These are phyloP conservation scores for Nothobranchius furzeri DNA, from an alignment of 2,113 vertebrate genomes.

Conservation along the genomic window DNA sequence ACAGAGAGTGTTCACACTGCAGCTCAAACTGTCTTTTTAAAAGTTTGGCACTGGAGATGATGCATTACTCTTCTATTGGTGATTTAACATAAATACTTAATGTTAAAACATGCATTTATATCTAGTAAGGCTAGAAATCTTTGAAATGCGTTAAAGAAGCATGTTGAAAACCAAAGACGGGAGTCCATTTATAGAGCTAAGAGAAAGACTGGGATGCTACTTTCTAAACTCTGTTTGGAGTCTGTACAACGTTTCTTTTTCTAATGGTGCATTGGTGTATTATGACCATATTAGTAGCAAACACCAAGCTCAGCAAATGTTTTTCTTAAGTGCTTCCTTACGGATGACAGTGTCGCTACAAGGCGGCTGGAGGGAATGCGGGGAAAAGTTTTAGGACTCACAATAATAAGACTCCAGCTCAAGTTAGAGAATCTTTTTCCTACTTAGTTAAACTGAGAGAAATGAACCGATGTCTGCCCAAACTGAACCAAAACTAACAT, in stretches of 20 bases:
- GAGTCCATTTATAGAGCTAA: background rate
- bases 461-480: background rate
- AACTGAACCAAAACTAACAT: background rate
- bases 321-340: too few species aligned
- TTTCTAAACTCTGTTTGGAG: background rate
- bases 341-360: too few species aligned
- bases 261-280: background rate
- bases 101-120: slow-evolving; percentile 13
- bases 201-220: background rate
- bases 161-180: background rate
- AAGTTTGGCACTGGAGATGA: slow-evolving; percentile 15
- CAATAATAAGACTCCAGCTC: too few species aligned
- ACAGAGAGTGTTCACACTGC: slow-evolving; percentile 29
- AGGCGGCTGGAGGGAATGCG: too few species aligned
- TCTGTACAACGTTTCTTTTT: background rate
- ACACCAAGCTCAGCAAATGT: too few species aligned
- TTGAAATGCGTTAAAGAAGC: slow-evolving; percentile 8
- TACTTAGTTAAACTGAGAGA: background rate
- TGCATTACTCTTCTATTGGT: slow-evolving; percentile 25
- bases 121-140: slow-evolving; percentile 20
- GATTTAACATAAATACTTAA: background rate
- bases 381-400: too few species aligned
- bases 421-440: too few species aligned
- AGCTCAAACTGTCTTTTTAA: slow-evolving; percentile 40
- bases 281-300: too few species aligned